These are phyloP conservation scores for Clitarchus hookeri DNA, from an alignment of 2,888 invertebrate species.

Conservation along the genomic window DNA sequence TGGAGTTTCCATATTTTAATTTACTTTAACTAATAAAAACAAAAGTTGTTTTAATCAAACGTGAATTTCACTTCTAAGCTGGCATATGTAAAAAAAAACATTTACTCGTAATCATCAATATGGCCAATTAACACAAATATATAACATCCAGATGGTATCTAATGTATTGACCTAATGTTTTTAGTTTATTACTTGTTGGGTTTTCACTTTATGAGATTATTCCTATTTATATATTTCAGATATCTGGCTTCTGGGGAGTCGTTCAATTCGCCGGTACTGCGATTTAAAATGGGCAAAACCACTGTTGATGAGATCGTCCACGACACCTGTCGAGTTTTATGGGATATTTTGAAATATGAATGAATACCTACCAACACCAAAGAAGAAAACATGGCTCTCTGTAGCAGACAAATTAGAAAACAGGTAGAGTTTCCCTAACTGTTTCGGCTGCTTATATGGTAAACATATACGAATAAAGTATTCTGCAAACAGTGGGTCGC, in stretches of 20 bases:
- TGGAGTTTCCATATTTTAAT: no score
- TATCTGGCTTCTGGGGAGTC: not conserved
- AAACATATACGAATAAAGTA: not conserved
- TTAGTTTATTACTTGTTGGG: not conserved
- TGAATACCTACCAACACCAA: not conserved
- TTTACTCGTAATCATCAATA: no score
- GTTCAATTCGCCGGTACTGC: not conserved
- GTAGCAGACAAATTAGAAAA: not conserved
- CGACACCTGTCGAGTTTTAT: not conserved
- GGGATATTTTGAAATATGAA: not conserved
- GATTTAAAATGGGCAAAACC: not conserved
- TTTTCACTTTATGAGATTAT: not conserved
- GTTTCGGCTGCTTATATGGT: not conserved
- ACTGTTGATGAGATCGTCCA: not conserved
- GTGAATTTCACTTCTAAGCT: no score
- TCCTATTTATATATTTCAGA: not conserved
- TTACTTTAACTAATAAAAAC: no score
- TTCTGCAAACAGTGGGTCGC: not conserved
- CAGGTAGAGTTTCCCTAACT: not conserved
- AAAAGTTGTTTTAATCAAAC: no score
- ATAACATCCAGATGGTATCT: no score
- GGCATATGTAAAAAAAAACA: no score
- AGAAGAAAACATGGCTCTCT: not conserved
- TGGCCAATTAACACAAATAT: no score
- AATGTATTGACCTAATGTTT: no score